Base-by-base conservation (phyloP, 1,140 invertebrate genomes). In the Hirudo medicinalis region DNA sequence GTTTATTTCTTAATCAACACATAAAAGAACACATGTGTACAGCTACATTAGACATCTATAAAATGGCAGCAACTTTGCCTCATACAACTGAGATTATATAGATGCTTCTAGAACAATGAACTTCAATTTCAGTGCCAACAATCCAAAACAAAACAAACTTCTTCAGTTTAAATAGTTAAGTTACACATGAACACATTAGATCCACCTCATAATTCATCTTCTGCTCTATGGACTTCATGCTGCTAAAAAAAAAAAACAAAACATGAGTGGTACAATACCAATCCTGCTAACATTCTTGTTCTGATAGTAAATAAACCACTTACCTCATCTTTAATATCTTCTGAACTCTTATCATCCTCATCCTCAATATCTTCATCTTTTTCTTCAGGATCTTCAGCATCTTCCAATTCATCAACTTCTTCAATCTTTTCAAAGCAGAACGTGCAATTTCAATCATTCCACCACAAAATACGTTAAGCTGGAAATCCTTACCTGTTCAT, bases 401-500 rank as follows among this genome's bases (percentile, higher is more conserved):
- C 60, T 49, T 57, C 54, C 25, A 70, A 73, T 27, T 71, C 40
- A 2, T 70, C 70, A 36, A 63, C 66, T 25, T 55, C 43, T 54
- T 49, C 43, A 36, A 67, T 32, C 20, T 63, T 55, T 43, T 63
- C 29, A 17, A 49, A 69, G 20, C 20, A 67, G 54, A 49, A 60
- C 54, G 6, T 66, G 22, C 2, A 32, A 20, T 49, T 70, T 70
- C 54, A 60, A n/a, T 32, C 3, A 70, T 1, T 36, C 8, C 8
- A 20, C 4, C 36, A 22, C 67, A 69, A 69, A 67, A 72, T 20
- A 9, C 19, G 19, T 43, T 60, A 11, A 25, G 17, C n/a, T 29
- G 70, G 9, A 70, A 72, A 17, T n/a, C 69, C 74, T 69, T 76
- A 81, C 80, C 77, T 76, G 83, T 76, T 92, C 92, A 75, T 91